Conservation (phyloP, 2,113 vertebrate species). For the Micromys minutus region DNA sequence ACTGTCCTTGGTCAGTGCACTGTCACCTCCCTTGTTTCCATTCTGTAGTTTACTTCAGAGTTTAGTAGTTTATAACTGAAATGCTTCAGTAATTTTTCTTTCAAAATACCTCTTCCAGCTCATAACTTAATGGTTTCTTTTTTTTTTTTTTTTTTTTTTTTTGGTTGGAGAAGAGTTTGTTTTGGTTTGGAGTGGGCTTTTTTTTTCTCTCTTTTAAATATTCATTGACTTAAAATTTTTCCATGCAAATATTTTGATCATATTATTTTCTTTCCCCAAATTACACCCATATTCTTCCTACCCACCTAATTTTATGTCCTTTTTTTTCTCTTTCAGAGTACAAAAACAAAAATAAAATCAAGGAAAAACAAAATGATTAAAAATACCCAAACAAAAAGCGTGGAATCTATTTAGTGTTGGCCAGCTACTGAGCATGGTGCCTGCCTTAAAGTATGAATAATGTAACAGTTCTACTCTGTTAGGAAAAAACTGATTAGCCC, state of each 20-base stretch:
- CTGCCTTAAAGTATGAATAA: not conserved
- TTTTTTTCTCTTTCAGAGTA: not conserved
- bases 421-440: not conserved
- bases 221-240: not conserved
- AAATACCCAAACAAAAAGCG: not conserved
- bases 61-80: not conserved
- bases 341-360: not conserved
- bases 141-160: not conserved
- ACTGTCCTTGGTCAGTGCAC: not conserved
- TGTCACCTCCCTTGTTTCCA: not conserved
- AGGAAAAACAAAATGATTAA: not conserved
- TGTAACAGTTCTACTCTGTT: not conserved
- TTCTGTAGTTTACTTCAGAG: not conserved
- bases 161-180: not conserved
- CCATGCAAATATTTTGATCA: not conserved
- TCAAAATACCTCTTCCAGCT: not conserved
- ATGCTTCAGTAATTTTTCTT: conserved; percentile 3
- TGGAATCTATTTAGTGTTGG: not conserved
- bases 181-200: not conserved
- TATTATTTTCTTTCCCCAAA: not conserved
- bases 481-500: not conserved
- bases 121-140: not conserved
- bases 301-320: not conserved
- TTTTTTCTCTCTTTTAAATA: not conserved
- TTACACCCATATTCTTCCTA: not conserved